These are phyloP conservation scores for Cyprinodon diabolis DNA, from an alignment of 2,797 vertebrate species.

Conservation along the genomic window DNA sequence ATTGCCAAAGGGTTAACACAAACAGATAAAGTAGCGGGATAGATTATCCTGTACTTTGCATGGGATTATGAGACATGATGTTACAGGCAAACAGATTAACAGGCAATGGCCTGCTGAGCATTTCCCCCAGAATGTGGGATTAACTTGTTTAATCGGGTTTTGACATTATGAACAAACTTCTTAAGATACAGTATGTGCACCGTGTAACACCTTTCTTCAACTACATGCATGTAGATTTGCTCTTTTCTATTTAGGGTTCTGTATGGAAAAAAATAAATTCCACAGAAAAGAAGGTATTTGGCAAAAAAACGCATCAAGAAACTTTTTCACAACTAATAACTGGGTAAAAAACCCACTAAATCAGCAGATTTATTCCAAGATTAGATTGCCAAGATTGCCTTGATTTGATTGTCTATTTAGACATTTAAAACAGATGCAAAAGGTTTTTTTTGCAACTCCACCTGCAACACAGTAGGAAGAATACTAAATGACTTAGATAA, in stretches of 20 bases:
- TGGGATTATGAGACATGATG: conserved; percentile 64
- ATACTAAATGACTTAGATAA: conserved; percentile 10
- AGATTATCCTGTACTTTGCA: conserved; percentile 63
- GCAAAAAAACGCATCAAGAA: neutral
- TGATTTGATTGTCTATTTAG: neutral
- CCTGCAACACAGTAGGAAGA: neutral
- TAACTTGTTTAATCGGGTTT: conserved; percentile 55
- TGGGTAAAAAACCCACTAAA: neutral
- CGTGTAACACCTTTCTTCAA: neutral
- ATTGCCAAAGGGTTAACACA: conserved; percentile 48
- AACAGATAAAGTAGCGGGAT: conserved; percentile 57
- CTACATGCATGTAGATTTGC: neutral
- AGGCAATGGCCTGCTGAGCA: conserved; percentile 36
- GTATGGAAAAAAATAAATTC: neutral
- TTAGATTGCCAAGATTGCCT: neutral
- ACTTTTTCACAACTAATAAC: neutral
- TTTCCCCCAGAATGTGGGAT: conserved; percentile 53
- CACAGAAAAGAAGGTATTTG: neutral
- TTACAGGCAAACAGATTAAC: conserved; percentile 66
- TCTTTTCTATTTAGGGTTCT: neutral
- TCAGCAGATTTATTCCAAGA: neutral
- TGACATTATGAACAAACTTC: conserved; percentile 7
- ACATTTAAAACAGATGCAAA: neutral
- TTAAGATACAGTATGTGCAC: neutral
- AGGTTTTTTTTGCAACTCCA: neutral